Conservation (phyloP, 2,113 vertebrate genomes). For the Sula dactylatra region DNA sequence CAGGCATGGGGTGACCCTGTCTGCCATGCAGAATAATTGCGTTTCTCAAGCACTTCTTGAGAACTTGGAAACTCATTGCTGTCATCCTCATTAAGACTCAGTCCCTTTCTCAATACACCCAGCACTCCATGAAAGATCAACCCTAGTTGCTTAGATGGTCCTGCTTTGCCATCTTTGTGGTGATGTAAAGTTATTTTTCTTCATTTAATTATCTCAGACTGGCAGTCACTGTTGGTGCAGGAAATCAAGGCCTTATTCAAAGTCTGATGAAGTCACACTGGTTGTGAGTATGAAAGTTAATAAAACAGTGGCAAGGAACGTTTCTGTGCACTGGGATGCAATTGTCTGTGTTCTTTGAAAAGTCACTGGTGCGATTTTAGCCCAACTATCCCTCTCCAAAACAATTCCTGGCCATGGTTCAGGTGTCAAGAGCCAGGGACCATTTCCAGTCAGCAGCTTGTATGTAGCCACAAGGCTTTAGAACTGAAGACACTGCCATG, state of each 20-base stretch:
- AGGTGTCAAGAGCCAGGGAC: neutral
- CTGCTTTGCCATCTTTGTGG: neutral
- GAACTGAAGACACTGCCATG: neutral
- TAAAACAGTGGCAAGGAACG: neutral
- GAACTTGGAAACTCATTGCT: neutral
- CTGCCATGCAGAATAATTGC: neutral
- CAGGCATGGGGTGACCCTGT: no score
- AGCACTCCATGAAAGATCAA: neutral
- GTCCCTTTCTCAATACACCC: neutral
- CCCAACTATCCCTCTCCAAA: neutral
- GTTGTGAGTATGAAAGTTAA: fast-evolving
- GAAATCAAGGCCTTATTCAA: neutral
- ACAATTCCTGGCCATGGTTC: neutral
- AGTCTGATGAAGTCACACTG: neutral
- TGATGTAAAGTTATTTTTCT: neutral
- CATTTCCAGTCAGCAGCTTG: neutral
- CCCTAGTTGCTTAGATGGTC: neutral
- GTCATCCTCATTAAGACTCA: neutral
- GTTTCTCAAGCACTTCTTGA: neutral
- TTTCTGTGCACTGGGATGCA: neutral
- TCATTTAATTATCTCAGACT: neutral
- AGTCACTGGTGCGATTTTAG: neutral
- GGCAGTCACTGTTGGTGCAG: no score
- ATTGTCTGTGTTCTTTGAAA: neutral
- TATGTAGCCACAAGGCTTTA: neutral